phyloP scores from a whole-genome alignment of 1,140 invertebrate genomes.

The Polyergus mexicanus region DNA sequence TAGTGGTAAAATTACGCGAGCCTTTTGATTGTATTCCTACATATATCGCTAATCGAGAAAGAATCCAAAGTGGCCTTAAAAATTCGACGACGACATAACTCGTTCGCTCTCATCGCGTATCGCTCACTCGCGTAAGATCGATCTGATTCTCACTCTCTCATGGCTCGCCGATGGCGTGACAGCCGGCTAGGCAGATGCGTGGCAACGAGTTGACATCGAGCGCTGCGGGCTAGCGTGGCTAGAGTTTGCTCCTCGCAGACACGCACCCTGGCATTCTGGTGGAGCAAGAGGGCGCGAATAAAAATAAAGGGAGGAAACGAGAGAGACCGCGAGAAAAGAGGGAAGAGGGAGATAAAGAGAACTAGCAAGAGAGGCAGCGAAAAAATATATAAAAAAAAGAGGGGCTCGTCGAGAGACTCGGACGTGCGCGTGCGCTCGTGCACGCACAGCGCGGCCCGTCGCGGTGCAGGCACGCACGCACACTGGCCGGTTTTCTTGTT shows the following conservation, averaged over 20 bases:
- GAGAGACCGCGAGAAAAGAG: conserved; percentile 18
- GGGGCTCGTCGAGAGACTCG: conserved; percentile 55
- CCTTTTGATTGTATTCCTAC: background rate
- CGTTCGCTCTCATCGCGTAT: conserved; percentile 32
- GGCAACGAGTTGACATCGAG: conserved; percentile 79
- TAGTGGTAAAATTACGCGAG: background rate
- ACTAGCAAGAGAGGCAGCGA: background rate
- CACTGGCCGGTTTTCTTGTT: conserved; percentile 60
- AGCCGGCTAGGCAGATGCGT: conserved; percentile 78
- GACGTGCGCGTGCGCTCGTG: conserved; percentile 61
- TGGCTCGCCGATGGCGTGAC: conserved; percentile 74
- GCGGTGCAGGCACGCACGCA: conserved; percentile 53
- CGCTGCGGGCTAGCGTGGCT: conserved; percentile 77
- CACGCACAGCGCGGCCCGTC: conserved; percentile 48
- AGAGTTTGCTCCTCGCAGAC: conserved; percentile 67
- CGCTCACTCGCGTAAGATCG: conserved; percentile 29
- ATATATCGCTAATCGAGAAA: conserved; percentile 1
- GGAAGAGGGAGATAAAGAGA: background rate
- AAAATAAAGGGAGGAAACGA: conserved; percentile 52
- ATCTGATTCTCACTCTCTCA: conserved; percentile 38
- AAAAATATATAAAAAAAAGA: conserved; percentile 23
- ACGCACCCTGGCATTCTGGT: conserved; percentile 69
- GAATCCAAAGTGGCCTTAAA: background rate
- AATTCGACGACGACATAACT: conserved; percentile 5
- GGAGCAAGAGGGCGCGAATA: conserved; percentile 49